phyloP scores from a whole-genome alignment of 2,113 vertebrate species.

The Dipodomys stephensi region DNA sequence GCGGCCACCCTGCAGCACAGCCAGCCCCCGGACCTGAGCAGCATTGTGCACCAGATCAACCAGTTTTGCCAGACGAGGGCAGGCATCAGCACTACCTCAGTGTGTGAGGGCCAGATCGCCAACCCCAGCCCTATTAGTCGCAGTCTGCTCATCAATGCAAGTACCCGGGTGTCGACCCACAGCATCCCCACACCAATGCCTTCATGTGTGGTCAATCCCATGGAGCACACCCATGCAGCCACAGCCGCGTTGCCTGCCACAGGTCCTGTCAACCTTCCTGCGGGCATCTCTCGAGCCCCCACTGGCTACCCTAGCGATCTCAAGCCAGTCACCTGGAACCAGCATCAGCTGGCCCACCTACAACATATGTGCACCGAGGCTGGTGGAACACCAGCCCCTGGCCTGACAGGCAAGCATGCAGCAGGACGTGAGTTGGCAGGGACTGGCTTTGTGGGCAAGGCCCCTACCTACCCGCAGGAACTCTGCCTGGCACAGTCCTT shows the following conservation, averaged over 20 bases:
- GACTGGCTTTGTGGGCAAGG: conserved; percentile 92
- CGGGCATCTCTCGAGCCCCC: conserved; percentile 93
- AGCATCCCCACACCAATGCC: conserved; percentile 88
- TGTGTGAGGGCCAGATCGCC: conserved; percentile 99
- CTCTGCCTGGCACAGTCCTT: conserved; percentile 97
- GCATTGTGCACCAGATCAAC: conserved; percentile 99
- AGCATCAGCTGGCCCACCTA: conserved; percentile 95
- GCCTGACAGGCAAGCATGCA: conserved; percentile 90
- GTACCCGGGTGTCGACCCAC: conserved; percentile 96
- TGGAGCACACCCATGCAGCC: conserved; percentile 91
- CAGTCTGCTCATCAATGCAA: conserved; percentile 98
- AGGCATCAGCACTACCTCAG: conserved; percentile 94
- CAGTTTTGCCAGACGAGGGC: conserved; percentile 98
- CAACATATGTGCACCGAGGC: conserved; percentile 93
- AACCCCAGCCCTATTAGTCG: conserved; percentile 99
- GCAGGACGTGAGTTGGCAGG: conserved; percentile 89
- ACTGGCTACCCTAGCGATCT: conserved; percentile 93
- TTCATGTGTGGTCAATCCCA: conserved; percentile 94
- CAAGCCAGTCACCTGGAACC: conserved; percentile 95
- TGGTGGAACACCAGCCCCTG: conserved; percentile 86
- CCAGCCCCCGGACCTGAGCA: conserved; percentile 96
- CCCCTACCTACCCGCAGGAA: conserved; percentile 93
- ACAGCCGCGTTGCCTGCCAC: conserved; percentile 86
- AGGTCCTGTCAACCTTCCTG: conserved; percentile 88
- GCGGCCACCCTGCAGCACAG: conserved; percentile 95